These are phyloP conservation scores for Mya arenaria DNA, from an alignment of 1,140 invertebrate species.

Conservation along the genomic window DNA sequence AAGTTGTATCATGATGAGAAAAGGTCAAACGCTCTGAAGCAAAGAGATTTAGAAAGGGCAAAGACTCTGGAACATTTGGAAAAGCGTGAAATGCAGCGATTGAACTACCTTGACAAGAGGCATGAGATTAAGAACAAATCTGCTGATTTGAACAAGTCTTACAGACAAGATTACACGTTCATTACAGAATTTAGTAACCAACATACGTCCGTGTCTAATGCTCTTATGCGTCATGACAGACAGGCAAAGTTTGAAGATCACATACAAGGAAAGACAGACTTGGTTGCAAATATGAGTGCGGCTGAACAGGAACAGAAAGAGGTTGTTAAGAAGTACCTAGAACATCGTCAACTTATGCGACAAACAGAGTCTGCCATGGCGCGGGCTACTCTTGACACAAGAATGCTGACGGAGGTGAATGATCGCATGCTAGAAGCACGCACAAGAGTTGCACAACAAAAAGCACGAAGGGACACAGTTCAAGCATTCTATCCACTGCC, in stretches of 20 bases:
- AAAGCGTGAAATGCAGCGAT: conserved; percentile 68
- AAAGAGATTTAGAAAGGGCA: conserved; percentile 68
- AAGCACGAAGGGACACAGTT: conserved; percentile 66
- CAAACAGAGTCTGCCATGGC: conserved; percentile 76
- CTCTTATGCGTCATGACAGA: conserved; percentile 76
- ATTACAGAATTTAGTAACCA: conserved; percentile 78
- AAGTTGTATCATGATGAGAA: conserved; percentile 74
- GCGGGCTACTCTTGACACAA: conserved; percentile 71
- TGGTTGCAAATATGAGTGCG: conserved; percentile 57
- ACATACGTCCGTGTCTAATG: conserved; percentile 80
- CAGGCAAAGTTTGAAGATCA: conserved; percentile 71
- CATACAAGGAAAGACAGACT: conserved; percentile 56
- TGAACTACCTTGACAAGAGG: conserved; percentile 72
- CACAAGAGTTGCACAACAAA: conserved; percentile 72
- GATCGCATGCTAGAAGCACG: conserved; percentile 74
- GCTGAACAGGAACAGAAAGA: conserved; percentile 75
- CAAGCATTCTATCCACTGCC: conserved; percentile 74
- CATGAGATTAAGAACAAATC: conserved; percentile 71
- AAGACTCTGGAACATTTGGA: conserved; percentile 69
- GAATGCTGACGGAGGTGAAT: conserved; percentile 76
- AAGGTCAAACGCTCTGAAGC: conserved; percentile 65
- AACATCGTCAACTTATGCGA: conserved; percentile 77
- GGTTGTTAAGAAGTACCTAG: conserved; percentile 75
- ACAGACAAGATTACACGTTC: conserved; percentile 72
- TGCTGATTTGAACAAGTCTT: conserved; percentile 64